phyloP scores from a whole-genome alignment of 2,888 invertebrate species.

The Criorhina ranunculi region DNA sequence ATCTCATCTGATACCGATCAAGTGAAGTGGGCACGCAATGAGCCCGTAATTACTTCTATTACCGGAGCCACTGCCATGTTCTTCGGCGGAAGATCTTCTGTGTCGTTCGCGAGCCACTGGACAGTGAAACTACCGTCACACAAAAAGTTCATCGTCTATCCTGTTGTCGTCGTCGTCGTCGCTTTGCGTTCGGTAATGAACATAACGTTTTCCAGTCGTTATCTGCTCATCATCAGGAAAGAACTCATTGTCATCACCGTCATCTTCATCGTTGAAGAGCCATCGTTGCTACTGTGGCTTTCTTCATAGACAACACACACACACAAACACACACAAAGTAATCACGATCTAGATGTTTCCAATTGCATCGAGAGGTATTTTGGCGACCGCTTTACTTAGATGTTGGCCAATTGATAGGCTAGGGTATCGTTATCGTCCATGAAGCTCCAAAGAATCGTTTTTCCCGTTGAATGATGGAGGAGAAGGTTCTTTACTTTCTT shows the following conservation, averaged over 20 bases:
- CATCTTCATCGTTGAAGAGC: conserved; percentile 76
- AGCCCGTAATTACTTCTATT: conserved; percentile 77
- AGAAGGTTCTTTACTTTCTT: conserved; percentile 63
- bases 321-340: conserved; percentile 1
- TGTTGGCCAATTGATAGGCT: conserved; percentile 76
- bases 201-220: conserved; percentile 76
- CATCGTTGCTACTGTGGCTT: conserved; percentile 40
- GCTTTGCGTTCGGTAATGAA: conserved; percentile 74
- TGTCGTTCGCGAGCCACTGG: conserved; percentile 76
- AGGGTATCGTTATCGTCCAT: conserved; percentile 72
- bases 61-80: conserved; percentile 74
- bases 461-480: conserved; percentile 18
- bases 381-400: conserved; percentile 76
- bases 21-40: conserved; percentile 77
- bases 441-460: conserved; percentile 32
- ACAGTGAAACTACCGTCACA: conserved; percentile 77
- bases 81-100: conserved; percentile 62
- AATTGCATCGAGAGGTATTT: conserved; percentile 69
- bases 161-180: conserved; percentile 15
- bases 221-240: conserved; percentile 77
- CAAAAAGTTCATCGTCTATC: conserved; percentile 70
- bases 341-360: conserved; percentile 76
- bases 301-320: conserved; percentile 44
- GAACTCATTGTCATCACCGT: conserved; percentile 77
- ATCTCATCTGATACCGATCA: conserved; percentile 76